Percentiles rank a stretch among this genome's conserved stretches.
These are phyloP conservation scores for Goniozus legneri DNA, from an alignment of 1,140 invertebrate species.

Conservation along the genomic window DNA sequence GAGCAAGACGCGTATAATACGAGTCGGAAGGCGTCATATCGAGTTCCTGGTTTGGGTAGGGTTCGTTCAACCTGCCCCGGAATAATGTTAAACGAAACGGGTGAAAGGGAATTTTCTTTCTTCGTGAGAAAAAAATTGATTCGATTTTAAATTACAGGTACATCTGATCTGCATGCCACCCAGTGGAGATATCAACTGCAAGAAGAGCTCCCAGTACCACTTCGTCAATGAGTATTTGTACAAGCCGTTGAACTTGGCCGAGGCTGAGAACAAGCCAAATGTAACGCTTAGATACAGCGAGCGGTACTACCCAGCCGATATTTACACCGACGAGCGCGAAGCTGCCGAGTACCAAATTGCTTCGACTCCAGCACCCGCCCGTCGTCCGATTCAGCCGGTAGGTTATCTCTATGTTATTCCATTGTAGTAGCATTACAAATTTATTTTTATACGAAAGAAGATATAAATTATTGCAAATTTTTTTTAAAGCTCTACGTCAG, in stretches of 20 bases:
- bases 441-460: too few relatives aligned
- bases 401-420: slow-evolving; percentile 11
- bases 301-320: slow-evolving; percentile 73
- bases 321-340: slow-evolving; percentile 67
- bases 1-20: too few relatives aligned
- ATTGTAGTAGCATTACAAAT: not conserved
- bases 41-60: too few relatives aligned
- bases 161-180: slow-evolving; percentile 92
- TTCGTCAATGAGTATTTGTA: slow-evolving; percentile 93
- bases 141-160: slow-evolving; percentile 60
- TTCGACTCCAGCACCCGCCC: slow-evolving; percentile 18
- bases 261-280: slow-evolving; percentile 76
- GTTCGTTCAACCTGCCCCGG: too few relatives aligned
- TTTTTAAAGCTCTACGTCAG: slow-evolving; percentile 29
- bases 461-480: too few relatives aligned
- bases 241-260: slow-evolving; percentile 79
- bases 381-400: slow-evolving; percentile 36
- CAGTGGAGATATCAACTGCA: slow-evolving; percentile 83
- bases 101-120: too few relatives aligned
- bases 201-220: slow-evolving; percentile 84
- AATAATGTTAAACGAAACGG: too few relatives aligned
- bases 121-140: too few relatives aligned
- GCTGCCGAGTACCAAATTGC: slow-evolving; percentile 57
- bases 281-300: slow-evolving; percentile 82
- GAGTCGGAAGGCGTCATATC: too few relatives aligned